A percentile compares a stretch with the other conserved stretches of the same genome.
Evolutionary conservation across 2,888 invertebrate species (phyloP).

Genomic region (Neoscelio sp.): DNA sequence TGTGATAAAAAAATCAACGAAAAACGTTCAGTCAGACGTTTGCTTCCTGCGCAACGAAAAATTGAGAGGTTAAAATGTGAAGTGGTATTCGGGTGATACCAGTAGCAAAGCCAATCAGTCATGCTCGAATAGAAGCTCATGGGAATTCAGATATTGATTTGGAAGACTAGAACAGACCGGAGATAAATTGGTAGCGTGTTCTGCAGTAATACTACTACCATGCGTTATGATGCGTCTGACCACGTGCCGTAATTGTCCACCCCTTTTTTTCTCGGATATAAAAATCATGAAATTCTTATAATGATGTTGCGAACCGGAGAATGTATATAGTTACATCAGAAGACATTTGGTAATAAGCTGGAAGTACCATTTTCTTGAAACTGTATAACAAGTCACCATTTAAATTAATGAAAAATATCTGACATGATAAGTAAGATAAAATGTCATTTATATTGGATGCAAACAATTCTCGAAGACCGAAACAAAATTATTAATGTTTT

Average conservation of each 20-base stretch:
- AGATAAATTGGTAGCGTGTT: constrained; percentile 67
- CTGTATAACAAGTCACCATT: neutral
- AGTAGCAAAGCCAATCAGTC: constrained; percentile 63
- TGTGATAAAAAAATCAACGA: neutral
- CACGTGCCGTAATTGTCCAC: constrained; percentile 59
- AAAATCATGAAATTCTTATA: constrained; percentile 21
- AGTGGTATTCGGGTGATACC: constrained; percentile 54
- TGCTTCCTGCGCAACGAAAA: constrained; percentile 30
- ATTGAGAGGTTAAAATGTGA: constrained; percentile 56
- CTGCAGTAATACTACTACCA: constrained; percentile 59
- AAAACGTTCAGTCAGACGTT: constrained; percentile 30
- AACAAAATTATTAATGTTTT: too few relatives aligned
- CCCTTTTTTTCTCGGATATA: constrained; percentile 21
- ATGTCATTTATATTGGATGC: too few relatives aligned
- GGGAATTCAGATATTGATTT: constrained; percentile 70
- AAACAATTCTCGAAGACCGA: too few relatives aligned
- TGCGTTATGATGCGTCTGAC: constrained; percentile 64
- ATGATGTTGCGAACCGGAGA: neutral
- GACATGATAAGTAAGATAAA: too few relatives aligned
- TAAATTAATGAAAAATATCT: neutral
- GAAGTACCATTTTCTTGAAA: neutral
- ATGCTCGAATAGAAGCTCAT: constrained; percentile 65
- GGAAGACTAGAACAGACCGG: constrained; percentile 58
- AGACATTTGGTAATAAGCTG: constrained; percentile 6
- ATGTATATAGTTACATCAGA: constrained; percentile 4